These are phyloP conservation scores for Charadrius vociferus DNA, from an alignment of 2,113 vertebrate genomes.

Conservation along the genomic window DNA sequence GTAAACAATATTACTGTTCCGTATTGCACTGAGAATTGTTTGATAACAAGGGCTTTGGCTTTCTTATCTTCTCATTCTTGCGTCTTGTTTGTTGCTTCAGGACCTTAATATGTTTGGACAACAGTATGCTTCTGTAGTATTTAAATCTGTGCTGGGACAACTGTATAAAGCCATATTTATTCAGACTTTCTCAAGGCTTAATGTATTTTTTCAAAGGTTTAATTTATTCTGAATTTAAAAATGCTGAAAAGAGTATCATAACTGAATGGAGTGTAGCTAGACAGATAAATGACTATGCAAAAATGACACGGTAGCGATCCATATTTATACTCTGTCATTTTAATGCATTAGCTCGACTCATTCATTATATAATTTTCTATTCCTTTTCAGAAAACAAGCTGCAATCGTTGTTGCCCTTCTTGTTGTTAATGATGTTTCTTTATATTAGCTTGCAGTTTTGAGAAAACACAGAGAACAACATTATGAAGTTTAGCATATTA, in stretches of 20 bases:
- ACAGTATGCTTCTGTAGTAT: not conserved
- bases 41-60: not conserved
- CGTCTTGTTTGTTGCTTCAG: not conserved
- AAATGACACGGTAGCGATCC: not conserved
- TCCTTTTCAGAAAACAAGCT: constrained; percentile 10
- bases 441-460: not conserved
- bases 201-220: not conserved
- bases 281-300: constrained; percentile 6
- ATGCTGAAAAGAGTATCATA: not conserved
- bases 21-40: not conserved
- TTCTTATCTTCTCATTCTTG: not conserved
- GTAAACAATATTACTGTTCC: not conserved
- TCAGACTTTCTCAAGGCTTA: not conserved
- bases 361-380: not conserved
- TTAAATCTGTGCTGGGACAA: not conserved
- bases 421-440: constrained; percentile 6
- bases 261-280: not conserved
- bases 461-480: not conserved
- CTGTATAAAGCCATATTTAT: not conserved
- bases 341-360: not conserved
- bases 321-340: not conserved
- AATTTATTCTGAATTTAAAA: constrained; percentile 31
- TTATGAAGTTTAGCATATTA: not conserved
- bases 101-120: not conserved
- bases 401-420: not conserved